Base-by-base conservation (phyloP, 30 jellyfish, hydroid and myxozoan species). In the Sanderia malayensis region DNA sequence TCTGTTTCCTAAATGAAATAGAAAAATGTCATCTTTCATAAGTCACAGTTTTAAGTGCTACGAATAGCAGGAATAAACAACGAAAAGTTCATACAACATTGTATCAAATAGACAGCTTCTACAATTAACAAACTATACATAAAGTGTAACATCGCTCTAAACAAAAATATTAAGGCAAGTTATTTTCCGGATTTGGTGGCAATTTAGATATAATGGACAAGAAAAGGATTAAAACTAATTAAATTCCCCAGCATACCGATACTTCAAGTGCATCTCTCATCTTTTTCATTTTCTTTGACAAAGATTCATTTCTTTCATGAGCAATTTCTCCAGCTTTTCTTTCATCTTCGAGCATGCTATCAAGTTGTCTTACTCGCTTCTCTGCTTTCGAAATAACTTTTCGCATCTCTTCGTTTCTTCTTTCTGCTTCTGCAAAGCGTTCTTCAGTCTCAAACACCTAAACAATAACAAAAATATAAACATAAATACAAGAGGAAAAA, bases 1-100 rank as follows among this genome's bases (percentile, higher is more conserved):
- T 82, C 86, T 6, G 86, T 57, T 52, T 82, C 94, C 94, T 82
- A 41, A 6, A 34, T n/a, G n/a, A n/a, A n/a, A n/a, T n/a, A n/a
- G n/a, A n/a, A n/a, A n/a, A n/a, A n/a, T n/a, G n/a, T n/a, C n/a
- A n/a, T n/a, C n/a, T n/a, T n/a, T n/a, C n/a, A n/a, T n/a, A n/a
- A n/a, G n/a, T n/a, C n/a, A n/a, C n/a, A n/a, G n/a, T n/a, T n/a
- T n/a, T n/a, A n/a, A n/a, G n/a, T n/a, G n/a, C n/a, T n/a, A n/a
- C n/a, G n/a, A n/a, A n/a, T n/a, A n/a, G n/a, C n/a, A n/a, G n/a
- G n/a, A n/a, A n/a, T n/a, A n/a, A n/a, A n/a, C n/a, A n/a, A n/a
- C n/a, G n/a, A n/a, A n/a, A n/a, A n/a, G n/a, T n/a, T n/a, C n/a
- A n/a, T n/a, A n/a, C n/a, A n/a, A n/a, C n/a, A n/a, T n/a, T n/a